Conservation (phyloP, 2,113 vertebrate species). For the Struthio camelus region DNA sequence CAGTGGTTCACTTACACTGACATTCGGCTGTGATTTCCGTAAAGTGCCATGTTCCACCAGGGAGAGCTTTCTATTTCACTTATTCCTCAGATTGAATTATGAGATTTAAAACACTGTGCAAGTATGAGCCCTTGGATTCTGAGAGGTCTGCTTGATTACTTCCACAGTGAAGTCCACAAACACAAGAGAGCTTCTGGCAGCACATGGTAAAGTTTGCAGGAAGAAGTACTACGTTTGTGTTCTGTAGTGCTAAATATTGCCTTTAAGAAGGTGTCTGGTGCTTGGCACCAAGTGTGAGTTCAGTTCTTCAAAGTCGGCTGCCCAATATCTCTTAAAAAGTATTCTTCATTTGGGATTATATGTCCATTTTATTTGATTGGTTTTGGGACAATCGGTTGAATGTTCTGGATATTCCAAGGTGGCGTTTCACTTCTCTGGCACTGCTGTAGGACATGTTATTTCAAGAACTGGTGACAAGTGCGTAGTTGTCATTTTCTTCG, state of each 20-base stretch:
- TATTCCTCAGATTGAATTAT: neutral
- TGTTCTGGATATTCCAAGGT: conserved; percentile 10
- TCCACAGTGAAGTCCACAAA: neutral
- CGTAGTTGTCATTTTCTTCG: neutral
- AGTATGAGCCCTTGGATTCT: neutral
- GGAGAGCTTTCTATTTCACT: neutral
- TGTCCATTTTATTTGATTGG: neutral
- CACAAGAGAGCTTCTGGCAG: neutral
- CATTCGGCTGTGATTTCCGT: neutral
- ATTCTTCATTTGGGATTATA: conserved; percentile 1
- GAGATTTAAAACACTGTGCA: neutral
- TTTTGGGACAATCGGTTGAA: conserved; percentile 6
- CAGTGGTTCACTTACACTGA: neutral
- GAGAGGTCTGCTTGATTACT: neutral
- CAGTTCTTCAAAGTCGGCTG: neutral
- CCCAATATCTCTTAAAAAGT: neutral
- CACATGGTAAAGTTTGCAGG: neutral
- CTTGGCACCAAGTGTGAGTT: neutral
- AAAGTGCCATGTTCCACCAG: neutral
- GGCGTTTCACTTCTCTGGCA: neutral
- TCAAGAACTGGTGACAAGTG: neutral
- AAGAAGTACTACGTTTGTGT: neutral
- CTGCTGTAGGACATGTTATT: neutral
- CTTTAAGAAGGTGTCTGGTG: neutral
- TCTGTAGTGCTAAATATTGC: neutral